These are phyloP conservation scores for Gallinago undulata DNA, from an alignment of 2,113 vertebrate genomes.

Conservation along the genomic window DNA sequence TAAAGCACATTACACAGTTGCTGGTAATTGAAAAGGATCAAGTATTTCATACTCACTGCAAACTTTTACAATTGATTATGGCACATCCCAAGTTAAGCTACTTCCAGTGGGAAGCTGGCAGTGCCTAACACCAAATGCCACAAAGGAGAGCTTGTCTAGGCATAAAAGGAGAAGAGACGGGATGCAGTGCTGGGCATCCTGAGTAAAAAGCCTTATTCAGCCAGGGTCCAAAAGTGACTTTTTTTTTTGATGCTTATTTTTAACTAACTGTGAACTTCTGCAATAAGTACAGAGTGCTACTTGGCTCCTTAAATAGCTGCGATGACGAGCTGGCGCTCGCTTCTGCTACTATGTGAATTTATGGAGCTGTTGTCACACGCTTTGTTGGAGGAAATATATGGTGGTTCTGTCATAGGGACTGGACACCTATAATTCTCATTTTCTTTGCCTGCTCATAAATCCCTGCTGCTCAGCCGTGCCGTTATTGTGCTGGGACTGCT, in stretches of 20 bases:
- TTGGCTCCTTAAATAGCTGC: conserved; percentile 72
- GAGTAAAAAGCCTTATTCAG: conserved; percentile 70
- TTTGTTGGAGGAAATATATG: conserved; percentile 73
- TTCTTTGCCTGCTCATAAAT: conserved; percentile 53
- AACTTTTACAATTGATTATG: conserved; percentile 54
- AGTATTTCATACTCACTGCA: conserved; percentile 2
- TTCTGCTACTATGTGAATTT: conserved; percentile 76
- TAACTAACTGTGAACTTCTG: conserved; percentile 76
- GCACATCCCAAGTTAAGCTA: neutral
- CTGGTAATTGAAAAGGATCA: conserved; percentile 2
- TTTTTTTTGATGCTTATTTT: conserved; percentile 74
- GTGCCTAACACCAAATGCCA: neutral
- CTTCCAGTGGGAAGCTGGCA: neutral
- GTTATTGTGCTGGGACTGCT: neutral
- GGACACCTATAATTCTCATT: conserved; percentile 67
- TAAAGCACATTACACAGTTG: neutral
- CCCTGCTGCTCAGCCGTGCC: neutral
- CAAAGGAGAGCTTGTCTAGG: conserved; percentile 33
- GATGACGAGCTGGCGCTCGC: conserved; percentile 58
- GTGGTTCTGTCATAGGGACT: conserved; percentile 50
- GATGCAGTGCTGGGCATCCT: conserved; percentile 45
- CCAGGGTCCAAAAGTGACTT: conserved; percentile 65
- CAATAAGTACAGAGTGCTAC: conserved; percentile 63
- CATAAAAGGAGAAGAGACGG: conserved; percentile 49
- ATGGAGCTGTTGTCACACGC: conserved; percentile 73